Evolutionary conservation across 2,797 vertebrate genomes (phyloP).

Genomic region (Eulemur rubriventer): DNA sequence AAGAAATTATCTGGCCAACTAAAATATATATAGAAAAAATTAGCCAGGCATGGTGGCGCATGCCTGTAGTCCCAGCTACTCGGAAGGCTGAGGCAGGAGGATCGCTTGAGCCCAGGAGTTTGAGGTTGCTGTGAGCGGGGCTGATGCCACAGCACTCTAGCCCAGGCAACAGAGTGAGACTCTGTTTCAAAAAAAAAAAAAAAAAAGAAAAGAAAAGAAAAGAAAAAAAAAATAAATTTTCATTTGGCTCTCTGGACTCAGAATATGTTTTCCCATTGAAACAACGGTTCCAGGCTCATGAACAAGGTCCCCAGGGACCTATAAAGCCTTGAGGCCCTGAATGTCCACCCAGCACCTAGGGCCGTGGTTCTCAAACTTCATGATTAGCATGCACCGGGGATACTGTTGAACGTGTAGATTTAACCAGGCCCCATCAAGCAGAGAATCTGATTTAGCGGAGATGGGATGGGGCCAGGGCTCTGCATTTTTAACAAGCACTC

Average conservation of each 20-base stretch:
- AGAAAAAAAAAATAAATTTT: not conserved
- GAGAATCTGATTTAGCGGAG: not conserved
- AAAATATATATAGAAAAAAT: no score
- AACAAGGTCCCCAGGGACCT: not conserved
- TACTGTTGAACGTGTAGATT: not conserved
- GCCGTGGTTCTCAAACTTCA: not conserved
- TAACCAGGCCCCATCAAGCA: not conserved
- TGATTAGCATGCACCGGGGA: not conserved
- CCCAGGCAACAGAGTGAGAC: no score
- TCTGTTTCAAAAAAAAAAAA: no score
- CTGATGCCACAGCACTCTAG: no score
- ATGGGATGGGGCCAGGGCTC: not conserved
- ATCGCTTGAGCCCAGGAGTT: no score
- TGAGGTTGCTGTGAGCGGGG: no score
- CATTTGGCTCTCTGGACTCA: not conserved
- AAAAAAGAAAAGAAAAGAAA: no score
- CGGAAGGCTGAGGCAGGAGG: no score
- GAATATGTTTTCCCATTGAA: not conserved
- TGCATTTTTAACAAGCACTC: not conserved
- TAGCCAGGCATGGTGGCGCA: no score
- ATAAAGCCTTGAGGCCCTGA: not conserved
- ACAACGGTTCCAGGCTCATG: not conserved
- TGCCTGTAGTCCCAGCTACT: no score
- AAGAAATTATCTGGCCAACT: no score
- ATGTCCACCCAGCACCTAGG: not conserved